Base-by-base conservation (phyloP, 2,113 vertebrate genomes). In the Chrysemys picta region DNA sequence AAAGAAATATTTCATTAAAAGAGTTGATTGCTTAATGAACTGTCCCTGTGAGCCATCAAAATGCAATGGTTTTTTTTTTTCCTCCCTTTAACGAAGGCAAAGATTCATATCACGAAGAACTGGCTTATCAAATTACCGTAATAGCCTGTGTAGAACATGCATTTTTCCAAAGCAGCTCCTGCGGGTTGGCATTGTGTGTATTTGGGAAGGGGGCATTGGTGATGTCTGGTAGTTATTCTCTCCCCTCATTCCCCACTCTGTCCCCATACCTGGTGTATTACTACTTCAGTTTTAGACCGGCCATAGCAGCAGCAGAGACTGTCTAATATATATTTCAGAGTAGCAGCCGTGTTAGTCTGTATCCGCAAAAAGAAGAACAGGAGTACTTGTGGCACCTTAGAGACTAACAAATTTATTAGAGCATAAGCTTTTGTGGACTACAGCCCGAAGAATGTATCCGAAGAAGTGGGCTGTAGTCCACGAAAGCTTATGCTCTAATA, bases 1-100 rank as follows among this genome's bases (percentile, higher is more conserved):
- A 98, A 98, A 98, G 98, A 98, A 98, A 98, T 98, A 97, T 98
- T 98, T 98, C 98, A 98, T 98, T 98, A 98, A 96, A 97, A 96
- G 97, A 93, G 97, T 96, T 98, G 97, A 98, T 98, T 98, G 98
- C 98, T 98, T 98, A 98, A 98, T 98, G 98, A 98, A 98, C 98
- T 98, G 96, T 98, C 97, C 97, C 98, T 98, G 96, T 90, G 98
- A 98, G 97, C 97, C 97, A 98, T 98, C 97, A 95, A 94, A 96
- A 97, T 87, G 97, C 97, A 86, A 94, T 95, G 95, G 82, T 75
- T 85, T 91, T 91, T 62, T 90, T 88, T 82, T 78, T n/a, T 14
- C 84, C 86, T 96, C 38, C 83, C 95, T 97, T 96, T 96, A 97
- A 97, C 87, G 93, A 96, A 97, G 95, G 96, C 94, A 4, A 95